These are phyloP conservation scores for Trichechus manatus DNA, from an alignment of 2,113 vertebrate species.

Conservation along the genomic window DNA sequence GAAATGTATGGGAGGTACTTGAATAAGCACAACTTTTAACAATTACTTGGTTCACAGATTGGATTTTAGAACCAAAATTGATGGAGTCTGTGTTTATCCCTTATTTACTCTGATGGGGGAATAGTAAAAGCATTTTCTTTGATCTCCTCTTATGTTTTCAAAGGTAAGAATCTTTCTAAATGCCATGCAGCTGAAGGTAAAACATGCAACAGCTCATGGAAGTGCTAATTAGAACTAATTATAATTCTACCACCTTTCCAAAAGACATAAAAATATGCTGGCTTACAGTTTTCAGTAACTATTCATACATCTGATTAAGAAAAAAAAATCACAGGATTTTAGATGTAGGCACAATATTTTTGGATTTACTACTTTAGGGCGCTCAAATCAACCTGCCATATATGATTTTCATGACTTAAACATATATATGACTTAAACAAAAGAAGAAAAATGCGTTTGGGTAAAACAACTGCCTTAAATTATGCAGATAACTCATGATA, in stretches of 20 bases:
- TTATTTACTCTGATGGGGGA: slow-evolving; percentile 4
- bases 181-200: slow-evolving; percentile 23
- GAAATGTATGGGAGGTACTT: neutral
- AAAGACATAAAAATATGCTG: neutral
- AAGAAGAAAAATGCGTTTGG: neutral
- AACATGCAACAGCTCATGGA: neutral
- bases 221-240: slow-evolving; percentile 54
- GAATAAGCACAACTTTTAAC: slow-evolving; percentile 30
- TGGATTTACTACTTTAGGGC: neutral
- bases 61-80: slow-evolving; percentile 41
- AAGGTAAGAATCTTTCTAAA: slow-evolving; percentile 43
- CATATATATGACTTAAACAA: neutral
- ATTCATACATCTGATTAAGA: neutral
- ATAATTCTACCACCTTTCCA: neutral
- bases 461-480: neutral
- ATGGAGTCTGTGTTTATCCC: slow-evolving; percentile 19
- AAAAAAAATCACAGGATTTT: neutral
- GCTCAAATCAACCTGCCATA: slow-evolving; percentile 26
- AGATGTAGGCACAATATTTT: neutral
- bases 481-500: neutral
- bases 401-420: slow-evolving; percentile 29
- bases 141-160: slow-evolving; percentile 33
- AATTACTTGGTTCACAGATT: neutral
- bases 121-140: slow-evolving; percentile 60
- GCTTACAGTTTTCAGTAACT: neutral